These are phyloP conservation scores for Patagioenas fasciata DNA, from an alignment of 2,113 vertebrate species.

Conservation along the genomic window DNA sequence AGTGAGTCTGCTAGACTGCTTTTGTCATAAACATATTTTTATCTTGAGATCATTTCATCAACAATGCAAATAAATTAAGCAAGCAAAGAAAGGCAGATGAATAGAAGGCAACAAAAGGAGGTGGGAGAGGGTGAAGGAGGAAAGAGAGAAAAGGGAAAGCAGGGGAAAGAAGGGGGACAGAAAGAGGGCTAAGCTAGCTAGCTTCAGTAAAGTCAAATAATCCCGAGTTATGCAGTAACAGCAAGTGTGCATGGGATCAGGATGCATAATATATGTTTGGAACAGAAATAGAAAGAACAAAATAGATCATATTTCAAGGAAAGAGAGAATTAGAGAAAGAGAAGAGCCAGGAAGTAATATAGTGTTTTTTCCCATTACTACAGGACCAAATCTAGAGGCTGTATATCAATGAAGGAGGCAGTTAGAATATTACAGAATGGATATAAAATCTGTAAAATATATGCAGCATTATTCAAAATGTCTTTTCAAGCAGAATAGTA, in stretches of 20 bases:
- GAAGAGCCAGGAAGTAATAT: conserved; percentile 61
- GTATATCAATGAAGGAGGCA: conserved; percentile 50
- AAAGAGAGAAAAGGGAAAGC: neutral
- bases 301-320: conserved; percentile 61
- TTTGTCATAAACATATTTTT: neutral
- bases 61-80: neutral
- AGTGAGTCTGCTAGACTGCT: neutral
- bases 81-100: neutral
- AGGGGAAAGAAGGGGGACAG: too few species aligned
- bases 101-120: neutral
- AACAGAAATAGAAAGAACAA: conserved; percentile 57
- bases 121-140: neutral
- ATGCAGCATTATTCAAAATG: conserved; percentile 57
- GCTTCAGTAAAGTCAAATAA: conserved; percentile 18
- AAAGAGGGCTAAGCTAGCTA: neutral
- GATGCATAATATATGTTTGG: conserved; percentile 31
- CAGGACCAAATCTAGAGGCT: conserved; percentile 51
- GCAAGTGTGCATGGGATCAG: conserved; percentile 1
- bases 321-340: conserved; percentile 62
- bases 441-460: conserved; percentile 59
- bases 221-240: neutral
- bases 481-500: conserved; percentile 51
- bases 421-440: conserved; percentile 65
- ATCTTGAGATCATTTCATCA: neutral
- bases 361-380: conserved; percentile 59